These are phyloP conservation scores for Poeciliopsis turrubarensis DNA, from an alignment of 2,113 vertebrate species.

Conservation along the genomic window DNA sequence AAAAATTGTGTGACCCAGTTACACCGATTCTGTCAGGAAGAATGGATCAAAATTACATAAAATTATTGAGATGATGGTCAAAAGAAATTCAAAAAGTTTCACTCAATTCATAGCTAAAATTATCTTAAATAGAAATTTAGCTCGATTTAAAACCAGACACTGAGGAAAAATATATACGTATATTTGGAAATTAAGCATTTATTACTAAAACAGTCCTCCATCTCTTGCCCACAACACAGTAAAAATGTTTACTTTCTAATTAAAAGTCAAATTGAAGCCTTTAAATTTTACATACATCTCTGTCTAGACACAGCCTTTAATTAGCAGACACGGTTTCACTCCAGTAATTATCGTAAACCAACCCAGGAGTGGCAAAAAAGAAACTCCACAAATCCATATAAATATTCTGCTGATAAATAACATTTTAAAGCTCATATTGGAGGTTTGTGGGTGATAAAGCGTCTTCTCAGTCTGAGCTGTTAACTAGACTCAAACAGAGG, in stretches of 20 bases:
- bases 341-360: conserved; percentile 30
- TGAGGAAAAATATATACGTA: neutral
- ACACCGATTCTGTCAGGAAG: no score
- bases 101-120: no score
- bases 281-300: conserved; percentile 9
- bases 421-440: neutral
- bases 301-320: conserved; percentile 65
- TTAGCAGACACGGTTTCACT: conserved; percentile 30
- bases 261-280: neutral
- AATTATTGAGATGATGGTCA: no score
- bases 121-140: no score
- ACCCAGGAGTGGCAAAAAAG: neutral
- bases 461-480: neutral
- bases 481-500: conserved; percentile 16
- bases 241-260: neutral
- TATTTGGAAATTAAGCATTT: neutral
- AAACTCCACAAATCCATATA: neutral
- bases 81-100: no score
- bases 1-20: no score
- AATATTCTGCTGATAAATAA: conserved; percentile 4
- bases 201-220: neutral
- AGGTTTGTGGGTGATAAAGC: neutral
- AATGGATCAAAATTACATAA: no score
- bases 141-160: no score
- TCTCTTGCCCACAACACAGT: neutral